Base-by-base conservation (phyloP, 1,140 invertebrate genomes). In the Bombus consobrinus region DNA sequence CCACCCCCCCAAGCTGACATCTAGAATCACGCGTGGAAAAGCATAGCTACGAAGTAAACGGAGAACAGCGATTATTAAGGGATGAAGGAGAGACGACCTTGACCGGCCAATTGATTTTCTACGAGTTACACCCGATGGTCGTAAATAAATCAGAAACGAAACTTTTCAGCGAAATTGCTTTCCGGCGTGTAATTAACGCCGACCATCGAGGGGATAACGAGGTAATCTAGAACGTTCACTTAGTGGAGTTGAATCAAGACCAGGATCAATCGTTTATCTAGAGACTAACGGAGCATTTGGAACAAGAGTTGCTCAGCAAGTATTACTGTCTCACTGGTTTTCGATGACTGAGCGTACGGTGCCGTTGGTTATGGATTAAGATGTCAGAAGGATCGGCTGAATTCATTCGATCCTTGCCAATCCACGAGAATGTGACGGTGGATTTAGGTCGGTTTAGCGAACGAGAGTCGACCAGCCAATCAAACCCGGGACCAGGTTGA, bases 311-410 rank as follows among this genome's bases (percentile, higher is more conserved):
- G 66, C 4, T 9, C 64, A 10, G 32, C 18, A 53, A 59, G 41
- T 73, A 53, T 66, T 47, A 64, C 15, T 73, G 62, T 41, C 12
- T 3, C 28, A 18, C 34, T 34, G 57, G 32, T n/a, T 22, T 18
- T 37, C 37, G 41, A 37, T 62, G 64, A 66, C 10, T 2, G 66
- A 78, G 3, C 15, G 34, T 59, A 57, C 5, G 39, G 9, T 76
- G 66, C 83, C 83, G 79, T 86, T 80, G 78, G 71, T 89, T 89
- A 86, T 81, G 83, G 88, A 89, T 90, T 89, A 87, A 90, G 86
- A 89, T 59, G 62, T 41, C 79, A 59, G 81, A 76, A 72, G 15
- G 13, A 34, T 18, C 43, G 15, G 47, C 43, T 53, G 25, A 43
- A 32, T 79, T 62, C 18, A n/a, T 79, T 79, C 18, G n/a, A n/a